phyloP scores from a whole-genome alignment of 2,888 invertebrate genomes.

The Junonia oenone region DNA sequence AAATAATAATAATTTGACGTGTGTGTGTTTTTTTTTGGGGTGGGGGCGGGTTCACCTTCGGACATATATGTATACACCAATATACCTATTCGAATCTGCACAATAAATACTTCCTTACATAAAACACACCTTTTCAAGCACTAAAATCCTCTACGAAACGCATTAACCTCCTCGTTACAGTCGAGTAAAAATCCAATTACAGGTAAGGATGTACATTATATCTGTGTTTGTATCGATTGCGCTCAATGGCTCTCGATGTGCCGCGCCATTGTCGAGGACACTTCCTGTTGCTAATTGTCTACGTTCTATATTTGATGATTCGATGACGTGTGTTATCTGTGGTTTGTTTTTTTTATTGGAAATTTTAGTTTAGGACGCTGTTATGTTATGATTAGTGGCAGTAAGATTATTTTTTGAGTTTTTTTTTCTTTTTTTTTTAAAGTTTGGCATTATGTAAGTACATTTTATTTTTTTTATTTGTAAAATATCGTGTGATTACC shows the following conservation, averaged over 20 bases:
- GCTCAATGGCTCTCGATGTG: slow-evolving; percentile 24
- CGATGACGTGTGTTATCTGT: slow-evolving; percentile 6
- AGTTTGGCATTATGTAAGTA: not conserved
- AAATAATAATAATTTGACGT: too few relatives aligned
- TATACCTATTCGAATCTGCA: too few relatives aligned
- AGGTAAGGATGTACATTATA: not conserved
- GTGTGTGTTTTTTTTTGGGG: too few relatives aligned
- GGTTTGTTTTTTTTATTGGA: not conserved
- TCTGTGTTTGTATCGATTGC: slow-evolving; percentile 12
- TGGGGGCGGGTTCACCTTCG: too few relatives aligned
- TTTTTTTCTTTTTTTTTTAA: not conserved
- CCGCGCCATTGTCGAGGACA: slow-evolving; percentile 30
- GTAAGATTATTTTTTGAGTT: not conserved
- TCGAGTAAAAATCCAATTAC: not conserved
- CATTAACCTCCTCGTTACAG: not conserved
- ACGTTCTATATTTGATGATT: slow-evolving; percentile 33
- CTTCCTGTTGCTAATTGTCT: slow-evolving; percentile 37
- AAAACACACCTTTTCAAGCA: too few relatives aligned
- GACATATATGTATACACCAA: too few relatives aligned
- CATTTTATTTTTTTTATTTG: too few relatives aligned
- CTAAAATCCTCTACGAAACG: too few relatives aligned
- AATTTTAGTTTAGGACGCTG: too few relatives aligned
- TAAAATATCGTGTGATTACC: too few relatives aligned
- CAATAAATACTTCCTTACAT: too few relatives aligned
- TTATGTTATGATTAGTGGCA: too few relatives aligned